phyloP scores from a whole-genome alignment of 2,888 invertebrate genomes.

The Drosophila infuscata region DNA sequence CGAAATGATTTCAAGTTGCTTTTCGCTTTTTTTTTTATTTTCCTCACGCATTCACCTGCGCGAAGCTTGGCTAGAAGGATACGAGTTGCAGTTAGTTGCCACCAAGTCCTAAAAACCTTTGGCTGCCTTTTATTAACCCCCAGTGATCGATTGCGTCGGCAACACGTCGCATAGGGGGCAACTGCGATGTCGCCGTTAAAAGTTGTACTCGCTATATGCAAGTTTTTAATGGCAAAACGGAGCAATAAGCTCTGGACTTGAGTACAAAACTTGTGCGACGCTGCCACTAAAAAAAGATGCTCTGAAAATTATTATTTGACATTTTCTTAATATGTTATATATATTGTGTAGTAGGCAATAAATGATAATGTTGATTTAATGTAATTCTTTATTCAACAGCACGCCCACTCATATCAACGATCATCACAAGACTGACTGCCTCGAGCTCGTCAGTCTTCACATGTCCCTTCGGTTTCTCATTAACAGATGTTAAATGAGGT shows the following conservation, averaged over 20 bases:
- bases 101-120: slow-evolving; percentile 33
- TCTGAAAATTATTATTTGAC: background rate
- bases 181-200: slow-evolving; percentile 14
- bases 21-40: slow-evolving; percentile 4
- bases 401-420: no score
- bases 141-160: slow-evolving; percentile 63
- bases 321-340: no score
- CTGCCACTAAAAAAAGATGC: slow-evolving; percentile 9
- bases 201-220: slow-evolving; percentile 40
- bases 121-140: slow-evolving; percentile 65
- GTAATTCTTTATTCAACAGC: no score
- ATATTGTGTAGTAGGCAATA: no score
- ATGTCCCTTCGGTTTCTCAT: no score
- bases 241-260: slow-evolving; percentile 7
- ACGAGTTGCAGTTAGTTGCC: slow-evolving; percentile 33
- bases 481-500: no score
- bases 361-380: no score
- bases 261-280: slow-evolving; percentile 30
- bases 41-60: slow-evolving; percentile 50
- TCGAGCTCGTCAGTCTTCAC: no score
- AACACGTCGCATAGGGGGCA: slow-evolving; percentile 34
- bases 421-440: no score
- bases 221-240: slow-evolving; percentile 31
- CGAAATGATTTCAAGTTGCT: slow-evolving; percentile 56
- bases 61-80: slow-evolving; percentile 21